Evolutionary conservation across 2,888 invertebrate species (phyloP).

Genomic region (Blastobasis lacticolella): DNA sequence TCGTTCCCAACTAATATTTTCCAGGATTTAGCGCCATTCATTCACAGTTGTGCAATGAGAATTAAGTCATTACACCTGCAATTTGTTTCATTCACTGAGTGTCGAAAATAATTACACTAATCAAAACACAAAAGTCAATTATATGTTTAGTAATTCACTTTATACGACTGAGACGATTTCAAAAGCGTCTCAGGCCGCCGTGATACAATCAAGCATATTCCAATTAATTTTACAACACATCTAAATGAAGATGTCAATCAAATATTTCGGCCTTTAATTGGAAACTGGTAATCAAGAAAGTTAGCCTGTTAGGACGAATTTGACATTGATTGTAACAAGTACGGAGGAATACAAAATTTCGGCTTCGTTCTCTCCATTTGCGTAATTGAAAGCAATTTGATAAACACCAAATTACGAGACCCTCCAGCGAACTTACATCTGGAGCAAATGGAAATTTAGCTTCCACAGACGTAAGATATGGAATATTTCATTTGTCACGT

Average conservation of each 20-base stretch:
- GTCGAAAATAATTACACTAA: slow-evolving; percentile 10
- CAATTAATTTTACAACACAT: background rate
- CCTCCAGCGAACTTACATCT: slow-evolving; percentile 16
- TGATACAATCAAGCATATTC: slow-evolving; percentile 12
- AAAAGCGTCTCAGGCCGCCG: slow-evolving; percentile 4
- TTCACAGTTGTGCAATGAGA: too few relatives aligned
- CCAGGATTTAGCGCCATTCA: too few relatives aligned
- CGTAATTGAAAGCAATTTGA: slow-evolving; percentile 11
- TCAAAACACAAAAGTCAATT: slow-evolving; percentile 18
- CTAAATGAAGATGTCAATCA: slow-evolving; percentile 25
- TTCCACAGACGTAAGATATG: slow-evolving; percentile 15
- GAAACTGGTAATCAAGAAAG: slow-evolving; percentile 11
- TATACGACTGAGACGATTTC: background rate
- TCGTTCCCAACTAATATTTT: too few relatives aligned
- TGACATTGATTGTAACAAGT: too few relatives aligned
- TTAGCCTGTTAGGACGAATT: slow-evolving; percentile 4
- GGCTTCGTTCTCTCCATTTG: too few relatives aligned
- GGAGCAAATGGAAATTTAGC: slow-evolving; percentile 23
- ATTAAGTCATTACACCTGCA: slow-evolving; percentile 3
- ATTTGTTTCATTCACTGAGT: slow-evolving; percentile 3
- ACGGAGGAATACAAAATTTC: too few relatives aligned
- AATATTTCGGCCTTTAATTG: slow-evolving; percentile 14
- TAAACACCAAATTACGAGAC: slow-evolving; percentile 14
- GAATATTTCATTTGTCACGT: slow-evolving; percentile 24
- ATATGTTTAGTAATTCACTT: slow-evolving; percentile 15